These are phyloP conservation scores for Anthonomus grandis DNA, from an alignment of 1,140 invertebrate species.

Conservation along the genomic window DNA sequence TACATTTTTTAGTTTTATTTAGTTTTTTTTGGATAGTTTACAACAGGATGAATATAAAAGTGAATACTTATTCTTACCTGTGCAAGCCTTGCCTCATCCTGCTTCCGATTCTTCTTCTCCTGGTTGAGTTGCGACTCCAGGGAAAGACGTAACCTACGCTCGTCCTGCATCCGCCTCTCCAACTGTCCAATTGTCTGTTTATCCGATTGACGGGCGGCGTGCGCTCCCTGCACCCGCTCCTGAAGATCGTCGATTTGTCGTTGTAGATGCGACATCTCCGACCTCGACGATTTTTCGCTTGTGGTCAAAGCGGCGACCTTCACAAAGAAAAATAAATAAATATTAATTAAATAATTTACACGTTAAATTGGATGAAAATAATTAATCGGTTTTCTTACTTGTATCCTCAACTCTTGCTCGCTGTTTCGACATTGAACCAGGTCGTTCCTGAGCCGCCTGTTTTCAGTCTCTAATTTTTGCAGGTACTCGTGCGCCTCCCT, in stretches of 20 bases:
- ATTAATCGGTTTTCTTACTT: conserved; percentile 55
- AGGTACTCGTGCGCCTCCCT: conserved; percentile 49
- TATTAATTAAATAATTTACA: neutral
- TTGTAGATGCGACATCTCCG: conserved; percentile 72
- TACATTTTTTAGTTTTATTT: no score
- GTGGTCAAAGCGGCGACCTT: conserved; percentile 52
- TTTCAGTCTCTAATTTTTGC: conserved; percentile 64
- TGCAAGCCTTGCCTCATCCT: conserved; percentile 64
- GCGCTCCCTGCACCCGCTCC: conserved; percentile 55
- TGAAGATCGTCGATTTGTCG: conserved; percentile 81
- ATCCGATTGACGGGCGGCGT: conserved; percentile 70
- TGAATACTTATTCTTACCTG: conserved; percentile 47
- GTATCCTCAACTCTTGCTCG: conserved; percentile 80
- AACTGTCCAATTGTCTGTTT: conserved; percentile 70
- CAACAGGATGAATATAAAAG: neutral
- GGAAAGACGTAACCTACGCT: conserved; percentile 68
- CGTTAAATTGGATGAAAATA: neutral
- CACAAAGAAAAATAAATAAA: conserved; percentile 18
- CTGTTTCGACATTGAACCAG: conserved; percentile 71
- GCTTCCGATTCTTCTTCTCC: conserved; percentile 69
- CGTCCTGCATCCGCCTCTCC: conserved; percentile 81
- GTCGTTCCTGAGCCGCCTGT: conserved; percentile 78
- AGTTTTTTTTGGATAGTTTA: no score
- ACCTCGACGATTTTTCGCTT: conserved; percentile 69
- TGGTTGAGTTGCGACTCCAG: conserved; percentile 74